phyloP scores from a whole-genome alignment of 2,888 invertebrate species.

The Odontomyia ornata region DNA sequence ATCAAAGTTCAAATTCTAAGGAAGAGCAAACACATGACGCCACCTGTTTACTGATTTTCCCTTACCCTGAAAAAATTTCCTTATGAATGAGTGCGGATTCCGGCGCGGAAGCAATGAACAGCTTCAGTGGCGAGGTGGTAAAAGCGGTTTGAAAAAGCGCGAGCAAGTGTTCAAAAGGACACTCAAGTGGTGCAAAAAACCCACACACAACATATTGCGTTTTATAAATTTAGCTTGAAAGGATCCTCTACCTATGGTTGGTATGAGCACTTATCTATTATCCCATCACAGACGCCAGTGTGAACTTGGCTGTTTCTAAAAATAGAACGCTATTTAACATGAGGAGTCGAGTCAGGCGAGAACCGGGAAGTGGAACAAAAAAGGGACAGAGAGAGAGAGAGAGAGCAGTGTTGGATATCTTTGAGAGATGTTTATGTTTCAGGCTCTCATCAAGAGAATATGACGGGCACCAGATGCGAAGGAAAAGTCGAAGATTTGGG shows the following conservation, averaged over 20 bases:
- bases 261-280: not conserved
- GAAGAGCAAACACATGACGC: not conserved
- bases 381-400: too few relatives aligned
- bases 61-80: not conserved
- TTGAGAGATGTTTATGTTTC: not conserved
- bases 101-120: not conserved
- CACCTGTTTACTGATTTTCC: conserved; percentile 21
- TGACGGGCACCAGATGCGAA: not conserved
- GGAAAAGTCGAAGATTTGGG: not conserved
- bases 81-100: not conserved
- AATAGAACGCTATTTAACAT: conserved; percentile 27
- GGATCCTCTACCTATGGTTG: not conserved
- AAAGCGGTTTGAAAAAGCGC: not conserved
- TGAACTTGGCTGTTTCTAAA: conserved; percentile 41
- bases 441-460: not conserved
- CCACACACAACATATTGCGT: conserved; percentile 31
- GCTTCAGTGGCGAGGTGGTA: not conserved
- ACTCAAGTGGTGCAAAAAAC: not conserved
- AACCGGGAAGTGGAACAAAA: too few relatives aligned
- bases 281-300: conserved; percentile 29
- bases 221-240: conserved; percentile 32
- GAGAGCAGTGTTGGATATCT: not conserved
- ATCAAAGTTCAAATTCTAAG: too few relatives aligned
- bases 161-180: conserved; percentile 3
- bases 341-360: not conserved